These are phyloP conservation scores for Spondyliosoma cantharus DNA, from an alignment of 2,797 vertebrate genomes.

Conservation along the genomic window DNA sequence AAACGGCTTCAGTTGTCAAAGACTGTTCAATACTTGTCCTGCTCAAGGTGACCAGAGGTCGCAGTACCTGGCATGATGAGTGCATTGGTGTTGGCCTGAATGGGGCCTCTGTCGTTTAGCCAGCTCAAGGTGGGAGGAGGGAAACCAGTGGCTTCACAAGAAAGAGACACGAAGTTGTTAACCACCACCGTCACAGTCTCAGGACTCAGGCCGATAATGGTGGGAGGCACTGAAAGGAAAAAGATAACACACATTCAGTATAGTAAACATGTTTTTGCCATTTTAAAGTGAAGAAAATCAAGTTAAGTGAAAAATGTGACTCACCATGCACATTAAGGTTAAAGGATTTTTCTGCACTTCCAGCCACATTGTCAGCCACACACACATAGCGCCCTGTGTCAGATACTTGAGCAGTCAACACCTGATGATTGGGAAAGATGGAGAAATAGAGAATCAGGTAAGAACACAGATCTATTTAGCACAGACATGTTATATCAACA, in stretches of 20 bases:
- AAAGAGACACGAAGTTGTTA: conserved; percentile 94
- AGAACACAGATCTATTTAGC: neutral
- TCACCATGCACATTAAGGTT: conserved; percentile 95
- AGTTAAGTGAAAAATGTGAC: conserved; percentile 45
- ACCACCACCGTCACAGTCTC: conserved; percentile 93
- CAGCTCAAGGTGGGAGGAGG: conserved; percentile 94
- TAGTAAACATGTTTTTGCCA: neutral
- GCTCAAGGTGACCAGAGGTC: neutral
- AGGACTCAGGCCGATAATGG: conserved; percentile 85
- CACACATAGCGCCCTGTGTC: conserved; percentile 94
- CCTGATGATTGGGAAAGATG: conserved; percentile 76
- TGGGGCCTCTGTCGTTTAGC: conserved; percentile 89
- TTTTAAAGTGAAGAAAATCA: neutral
- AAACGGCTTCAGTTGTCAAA: neutral
- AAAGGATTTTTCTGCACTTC: conserved; percentile 92
- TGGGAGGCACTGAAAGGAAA: conserved; percentile 88
- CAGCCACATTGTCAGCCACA: conserved; percentile 90
- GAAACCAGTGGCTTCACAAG: conserved; percentile 93
- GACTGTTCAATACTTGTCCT: neutral
- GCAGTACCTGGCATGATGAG: conserved; percentile 92
- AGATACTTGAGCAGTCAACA: conserved; percentile 87
- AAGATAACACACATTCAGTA: neutral
- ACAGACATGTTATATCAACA: neutral
- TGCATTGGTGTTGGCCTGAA: conserved; percentile 85
- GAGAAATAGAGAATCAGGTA: neutral